These are phyloP conservation scores for Ormyrus rosae DNA, from an alignment of 2,888 invertebrate species.

Conservation along the genomic window DNA sequence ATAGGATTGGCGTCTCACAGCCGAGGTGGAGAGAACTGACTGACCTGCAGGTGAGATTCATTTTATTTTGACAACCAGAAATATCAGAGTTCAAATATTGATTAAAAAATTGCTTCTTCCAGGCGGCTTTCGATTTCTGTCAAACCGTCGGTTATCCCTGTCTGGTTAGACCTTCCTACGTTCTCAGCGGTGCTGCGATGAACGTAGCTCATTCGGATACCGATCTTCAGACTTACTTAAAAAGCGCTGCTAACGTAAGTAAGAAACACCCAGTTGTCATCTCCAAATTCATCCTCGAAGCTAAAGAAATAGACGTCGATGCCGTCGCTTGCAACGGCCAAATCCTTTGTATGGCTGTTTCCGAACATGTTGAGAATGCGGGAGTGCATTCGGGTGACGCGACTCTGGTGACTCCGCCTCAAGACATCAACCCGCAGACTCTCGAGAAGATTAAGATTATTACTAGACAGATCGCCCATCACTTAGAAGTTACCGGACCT, in stretches of 20 bases:
- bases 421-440: conserved; percentile 95
- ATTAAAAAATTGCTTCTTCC: too few relatives aligned
- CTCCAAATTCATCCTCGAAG: conserved; percentile 97
- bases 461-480: conserved; percentile 90
- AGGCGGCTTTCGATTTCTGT: conserved; percentile 92
- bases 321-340: conserved; percentile 97
- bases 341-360: conserved; percentile 97
- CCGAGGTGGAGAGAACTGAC: conserved; percentile 78
- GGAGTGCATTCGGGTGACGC: conserved; percentile 99
- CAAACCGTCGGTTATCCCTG: conserved; percentile 98
- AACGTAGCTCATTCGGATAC: conserved; percentile 96
- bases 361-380: conserved; percentile 98
- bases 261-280: conserved; percentile 99
- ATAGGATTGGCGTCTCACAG: conserved; percentile 94
- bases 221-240: conserved; percentile 94
- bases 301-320: conserved; percentile 99
- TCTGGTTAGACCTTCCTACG: conserved; percentile 97
- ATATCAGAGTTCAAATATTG: too few relatives aligned
- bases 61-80: background rate
- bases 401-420: conserved; percentile 97
- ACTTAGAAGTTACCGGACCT: conserved; percentile 95
- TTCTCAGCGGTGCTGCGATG: conserved; percentile 99
- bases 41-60: conserved; percentile 38
- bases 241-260: conserved; percentile 94
- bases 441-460: conserved; percentile 93